A percentile compares a stretch with the other conserved stretches of the same genome.
Conservation (phyloP, 1,140 invertebrate genomes). For the Lucilia sericata region DNA sequence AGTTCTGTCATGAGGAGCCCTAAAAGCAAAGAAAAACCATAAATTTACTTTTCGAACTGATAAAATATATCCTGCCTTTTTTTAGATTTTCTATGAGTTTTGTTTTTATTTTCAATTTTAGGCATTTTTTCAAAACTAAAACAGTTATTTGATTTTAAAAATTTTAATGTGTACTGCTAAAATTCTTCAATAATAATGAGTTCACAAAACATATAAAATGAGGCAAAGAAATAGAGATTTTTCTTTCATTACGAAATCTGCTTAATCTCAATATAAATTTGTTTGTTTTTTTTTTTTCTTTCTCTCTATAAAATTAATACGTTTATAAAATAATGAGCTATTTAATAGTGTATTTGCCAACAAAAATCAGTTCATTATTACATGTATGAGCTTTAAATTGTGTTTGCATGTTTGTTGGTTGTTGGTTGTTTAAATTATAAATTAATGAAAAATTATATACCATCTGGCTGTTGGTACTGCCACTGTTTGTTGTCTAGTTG, state of each 20-base stretch:
- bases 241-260: background rate
- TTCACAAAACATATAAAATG: background rate
- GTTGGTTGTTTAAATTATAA: background rate
- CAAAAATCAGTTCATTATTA: background rate
- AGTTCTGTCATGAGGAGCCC: slow-evolving; percentile 65
- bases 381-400: slow-evolving; percentile 1
- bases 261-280: background rate
- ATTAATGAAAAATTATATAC: slow-evolving; percentile 18
- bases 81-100: background rate
- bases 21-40: slow-evolving; percentile 45
- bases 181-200: background rate
- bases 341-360: background rate
- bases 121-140: background rate
- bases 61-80: slow-evolving; percentile 7
- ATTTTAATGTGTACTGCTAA: background rate
- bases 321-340: background rate
- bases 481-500: no score
- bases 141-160: no score
- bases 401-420: background rate
- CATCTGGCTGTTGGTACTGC: background rate
- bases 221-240: background rate
- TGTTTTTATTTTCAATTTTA: background rate
- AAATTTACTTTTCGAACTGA: background rate
- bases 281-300: background rate
- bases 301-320: background rate